Conservation (phyloP, 1,140 invertebrate species). For the Drosophila arawakana region DNA sequence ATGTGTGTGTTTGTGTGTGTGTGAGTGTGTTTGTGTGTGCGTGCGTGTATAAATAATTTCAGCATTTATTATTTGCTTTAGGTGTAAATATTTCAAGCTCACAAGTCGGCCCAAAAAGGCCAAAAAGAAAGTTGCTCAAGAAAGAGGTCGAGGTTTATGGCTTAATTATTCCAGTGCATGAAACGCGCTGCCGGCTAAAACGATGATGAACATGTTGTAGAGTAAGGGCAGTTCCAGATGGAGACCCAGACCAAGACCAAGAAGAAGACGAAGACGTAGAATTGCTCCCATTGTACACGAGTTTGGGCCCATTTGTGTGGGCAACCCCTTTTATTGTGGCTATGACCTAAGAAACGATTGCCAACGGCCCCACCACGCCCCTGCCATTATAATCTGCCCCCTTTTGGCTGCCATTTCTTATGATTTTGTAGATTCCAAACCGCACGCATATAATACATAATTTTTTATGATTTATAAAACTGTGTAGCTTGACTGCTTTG, state of each 20-base stretch:
- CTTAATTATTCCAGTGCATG: constrained; percentile 81
- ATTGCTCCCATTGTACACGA: constrained; percentile 34
- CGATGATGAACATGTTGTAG: neutral
- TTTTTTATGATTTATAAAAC: constrained; percentile 82
- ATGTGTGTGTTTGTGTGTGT: constrained; percentile 10
- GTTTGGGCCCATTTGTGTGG: constrained; percentile 26
- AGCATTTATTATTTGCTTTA: constrained; percentile 79
- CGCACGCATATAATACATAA: constrained; percentile 75
- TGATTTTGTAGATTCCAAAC: constrained; percentile 30
- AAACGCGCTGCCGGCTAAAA: constrained; percentile 45
- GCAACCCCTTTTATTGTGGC: constrained; percentile 40
- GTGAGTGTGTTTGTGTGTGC: constrained; percentile 30
- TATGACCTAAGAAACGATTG: constrained; percentile 58
- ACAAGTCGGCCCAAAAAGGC: constrained; percentile 56
- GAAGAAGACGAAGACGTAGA: neutral
- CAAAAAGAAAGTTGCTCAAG: constrained; percentile 42
- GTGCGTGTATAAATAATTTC: constrained; percentile 77
- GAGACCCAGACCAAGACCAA: neutral
- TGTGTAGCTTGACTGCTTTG: neutral
- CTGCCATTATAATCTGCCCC: constrained; percentile 18
- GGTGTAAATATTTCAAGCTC: constrained; percentile 82
- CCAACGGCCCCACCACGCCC: constrained; percentile 24
- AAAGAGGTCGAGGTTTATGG: constrained; percentile 82
- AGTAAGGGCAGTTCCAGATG: neutral
- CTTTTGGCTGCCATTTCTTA: constrained; percentile 25